phyloP scores from a whole-genome alignment of 2,113 vertebrate genomes.

The Pygoscelis adeliae region DNA sequence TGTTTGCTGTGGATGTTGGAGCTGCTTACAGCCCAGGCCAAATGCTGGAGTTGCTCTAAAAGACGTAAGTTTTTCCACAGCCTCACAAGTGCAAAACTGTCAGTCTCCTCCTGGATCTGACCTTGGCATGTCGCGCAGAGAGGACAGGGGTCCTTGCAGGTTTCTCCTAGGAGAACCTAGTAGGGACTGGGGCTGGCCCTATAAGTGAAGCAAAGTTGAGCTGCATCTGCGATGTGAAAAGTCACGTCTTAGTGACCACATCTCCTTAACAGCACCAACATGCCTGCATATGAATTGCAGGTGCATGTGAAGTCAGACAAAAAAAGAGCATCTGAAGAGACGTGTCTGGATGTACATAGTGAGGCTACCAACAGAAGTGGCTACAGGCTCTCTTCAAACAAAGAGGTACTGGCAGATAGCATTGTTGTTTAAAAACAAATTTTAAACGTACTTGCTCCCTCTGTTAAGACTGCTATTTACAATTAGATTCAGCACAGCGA shows the following conservation, averaged over 20 bases:
- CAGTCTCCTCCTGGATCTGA: not conserved
- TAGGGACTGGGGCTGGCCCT: not conserved
- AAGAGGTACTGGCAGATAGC: not conserved
- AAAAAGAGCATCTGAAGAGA: not conserved
- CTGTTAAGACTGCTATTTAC: not conserved
- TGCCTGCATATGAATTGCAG: not conserved
- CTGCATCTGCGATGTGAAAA: not conserved
- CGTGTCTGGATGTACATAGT: accelerated
- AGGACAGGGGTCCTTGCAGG: not conserved
- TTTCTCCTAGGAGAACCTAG: not conserved
- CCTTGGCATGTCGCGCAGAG: accelerated
- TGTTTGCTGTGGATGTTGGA: not conserved
- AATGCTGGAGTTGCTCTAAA: not conserved
- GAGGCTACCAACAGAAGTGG: not conserved
- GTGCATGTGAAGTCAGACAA: not conserved
- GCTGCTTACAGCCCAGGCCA: not conserved
- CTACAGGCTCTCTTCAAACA: not conserved
- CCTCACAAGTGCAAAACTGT: not conserved
- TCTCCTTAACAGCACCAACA: not conserved
- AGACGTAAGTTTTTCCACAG: not conserved
- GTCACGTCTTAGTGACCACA: not conserved
- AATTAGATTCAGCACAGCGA: not conserved
- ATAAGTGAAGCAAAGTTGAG: not conserved
- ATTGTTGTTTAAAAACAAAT: not conserved
- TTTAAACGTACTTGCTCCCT: not conserved